These are phyloP conservation scores for Prorops nasuta DNA, from an alignment of 1,140 invertebrate species.

Conservation along the genomic window DNA sequence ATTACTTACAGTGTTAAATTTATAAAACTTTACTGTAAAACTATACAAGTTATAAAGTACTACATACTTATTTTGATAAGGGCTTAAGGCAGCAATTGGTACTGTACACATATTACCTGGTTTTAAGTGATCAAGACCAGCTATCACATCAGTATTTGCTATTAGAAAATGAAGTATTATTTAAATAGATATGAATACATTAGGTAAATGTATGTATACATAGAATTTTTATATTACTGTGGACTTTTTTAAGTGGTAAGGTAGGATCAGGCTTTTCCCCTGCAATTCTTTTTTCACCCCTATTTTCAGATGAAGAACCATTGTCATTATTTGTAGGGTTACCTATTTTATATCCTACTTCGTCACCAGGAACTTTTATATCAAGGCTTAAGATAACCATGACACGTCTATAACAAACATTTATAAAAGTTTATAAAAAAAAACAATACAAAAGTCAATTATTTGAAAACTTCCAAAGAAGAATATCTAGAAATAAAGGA, in stretches of 20 bases:
- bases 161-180: not conserved
- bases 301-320: not conserved
- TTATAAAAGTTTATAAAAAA: too few relatives aligned
- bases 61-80: constrained; percentile 82
- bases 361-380: constrained; percentile 67
- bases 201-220: too few relatives aligned
- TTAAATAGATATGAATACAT: too few relatives aligned
- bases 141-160: not conserved
- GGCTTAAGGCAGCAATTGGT: constrained; percentile 80
- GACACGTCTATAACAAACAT: constrained; percentile 59
- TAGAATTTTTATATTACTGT: too few relatives aligned
- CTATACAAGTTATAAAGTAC: constrained; percentile 15
- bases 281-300: not conserved
- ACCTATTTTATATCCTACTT: constrained; percentile 76
- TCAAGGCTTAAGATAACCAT: constrained; percentile 80
- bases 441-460: too few relatives aligned
- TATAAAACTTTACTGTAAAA: not conserved
- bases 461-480: not conserved
- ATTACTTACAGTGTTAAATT: not conserved
- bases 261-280: not conserved
- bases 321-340: constrained; percentile 61
- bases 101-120: constrained; percentile 34
- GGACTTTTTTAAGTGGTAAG: too few relatives aligned
- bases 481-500: not conserved
- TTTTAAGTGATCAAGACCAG: not conserved